phyloP scores from a whole-genome alignment of 2,888 invertebrate species.

The Metalampra italica region DNA sequence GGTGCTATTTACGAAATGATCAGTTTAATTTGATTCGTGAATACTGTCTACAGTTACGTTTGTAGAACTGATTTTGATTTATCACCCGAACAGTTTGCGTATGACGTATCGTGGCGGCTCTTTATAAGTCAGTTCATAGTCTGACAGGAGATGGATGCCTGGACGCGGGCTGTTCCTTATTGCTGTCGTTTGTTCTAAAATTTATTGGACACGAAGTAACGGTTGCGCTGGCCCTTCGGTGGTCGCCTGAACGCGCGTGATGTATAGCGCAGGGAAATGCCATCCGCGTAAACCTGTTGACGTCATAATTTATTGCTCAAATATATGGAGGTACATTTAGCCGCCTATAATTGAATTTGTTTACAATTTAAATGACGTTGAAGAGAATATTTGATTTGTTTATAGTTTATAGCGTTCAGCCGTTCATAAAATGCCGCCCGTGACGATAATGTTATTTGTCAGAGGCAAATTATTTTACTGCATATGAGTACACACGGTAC shows the following conservation, averaged over 20 bases:
- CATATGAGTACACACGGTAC: too few species aligned
- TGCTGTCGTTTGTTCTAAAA: slow-evolving; percentile 67
- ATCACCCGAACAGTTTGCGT: slow-evolving; percentile 39
- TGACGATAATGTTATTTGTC: too few species aligned
- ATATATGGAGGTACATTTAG: slow-evolving; percentile 34
- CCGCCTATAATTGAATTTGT: slow-evolving; percentile 36
- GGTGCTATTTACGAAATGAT: slow-evolving; percentile 46
- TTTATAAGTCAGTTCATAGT: slow-evolving; percentile 36
- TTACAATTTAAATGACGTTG: slow-evolving; percentile 15
- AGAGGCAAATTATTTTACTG: too few species aligned
- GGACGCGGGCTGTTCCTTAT: slow-evolving; percentile 54
- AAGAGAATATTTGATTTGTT: too few species aligned
- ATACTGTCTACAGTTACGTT: slow-evolving; percentile 33
- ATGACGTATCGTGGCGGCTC: slow-evolving; percentile 48
- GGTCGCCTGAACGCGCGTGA: slow-evolving; percentile 42
- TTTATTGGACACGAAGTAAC: slow-evolving; percentile 74
- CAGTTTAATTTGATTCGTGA: slow-evolving; percentile 44
- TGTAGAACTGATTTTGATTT: slow-evolving; percentile 54
- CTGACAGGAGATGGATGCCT: slow-evolving; percentile 68
- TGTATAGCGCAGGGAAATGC: slow-evolving; percentile 49
- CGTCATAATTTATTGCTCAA: slow-evolving; percentile 47
- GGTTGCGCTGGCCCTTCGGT: slow-evolving; percentile 47
- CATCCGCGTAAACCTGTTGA: slow-evolving; percentile 51
- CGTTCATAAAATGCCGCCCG: too few species aligned
- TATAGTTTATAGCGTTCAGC: too few species aligned